A percentile compares a stretch with the other conserved stretches of the same genome.
Evolutionary conservation across 2,113 vertebrate species (phyloP).

Genomic region (Periophthalmus modestus): DNA sequence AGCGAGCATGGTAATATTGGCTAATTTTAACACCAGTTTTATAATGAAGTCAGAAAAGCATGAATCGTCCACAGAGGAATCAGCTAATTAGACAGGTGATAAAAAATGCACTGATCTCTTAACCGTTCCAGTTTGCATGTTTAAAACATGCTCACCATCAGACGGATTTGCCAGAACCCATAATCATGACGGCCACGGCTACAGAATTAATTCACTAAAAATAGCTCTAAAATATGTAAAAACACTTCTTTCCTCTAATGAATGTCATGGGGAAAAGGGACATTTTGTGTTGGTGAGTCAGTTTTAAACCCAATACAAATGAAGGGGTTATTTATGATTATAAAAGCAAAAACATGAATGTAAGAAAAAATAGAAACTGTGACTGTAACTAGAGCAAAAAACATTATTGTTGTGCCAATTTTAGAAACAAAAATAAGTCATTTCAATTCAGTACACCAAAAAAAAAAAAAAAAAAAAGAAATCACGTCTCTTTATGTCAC

Average conservation of each 20-base stretch:
- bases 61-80: neutral
- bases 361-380: too few species aligned
- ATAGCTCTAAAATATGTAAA: neutral
- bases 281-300: neutral
- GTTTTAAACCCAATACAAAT: neutral
- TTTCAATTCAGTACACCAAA: too few species aligned
- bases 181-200: neutral
- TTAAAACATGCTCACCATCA: neutral
- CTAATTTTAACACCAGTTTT: slow-evolving; percentile 1
- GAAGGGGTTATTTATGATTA: too few species aligned
- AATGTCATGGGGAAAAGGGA: neutral
- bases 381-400: too few species aligned
- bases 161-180: neutral
- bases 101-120: neutral
- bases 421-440: too few species aligned
- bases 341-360: too few species aligned
- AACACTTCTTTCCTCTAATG: neutral
- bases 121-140: neutral
- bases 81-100: slow-evolving; percentile 2
- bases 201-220: neutral
- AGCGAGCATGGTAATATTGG: neutral
- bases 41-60: neutral
- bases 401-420: too few species aligned
- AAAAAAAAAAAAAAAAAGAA: too few species aligned
- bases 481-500: too few species aligned